Base-by-base conservation (phyloP, 2,797 vertebrate species). In the Dendrocincla fuliginosa region DNA sequence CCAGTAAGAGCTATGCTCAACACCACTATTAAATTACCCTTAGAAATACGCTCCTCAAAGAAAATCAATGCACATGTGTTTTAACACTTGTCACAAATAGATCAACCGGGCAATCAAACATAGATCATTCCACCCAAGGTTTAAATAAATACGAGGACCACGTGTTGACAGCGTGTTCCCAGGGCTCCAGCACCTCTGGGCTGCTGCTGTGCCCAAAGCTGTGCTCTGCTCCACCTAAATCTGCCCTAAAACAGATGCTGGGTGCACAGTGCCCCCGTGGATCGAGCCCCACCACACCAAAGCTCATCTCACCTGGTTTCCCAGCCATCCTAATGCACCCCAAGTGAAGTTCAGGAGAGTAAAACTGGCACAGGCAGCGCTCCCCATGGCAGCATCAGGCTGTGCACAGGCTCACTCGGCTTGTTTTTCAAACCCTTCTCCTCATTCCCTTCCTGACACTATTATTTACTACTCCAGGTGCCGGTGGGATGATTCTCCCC, bases 11-110 rank as follows among this genome's bases (percentile, higher is more conserved):
- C 82, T 37, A 74, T 97, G 97, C 95, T 97, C 97, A 88, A 97
- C 95, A 95, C 94, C 92, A 93, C 97, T 96, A 97, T 98, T 98
- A 97, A 98, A 98, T 98, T 97, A 98, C 97, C 87, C 97, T 97
- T 97, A 97, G 97, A 98, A 98, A 98, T 95, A 96, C 14, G 15
- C 94, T 96, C 93, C 95, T 96, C 96, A 87, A 96, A 96, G 96
- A 96, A 98, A 98, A 98, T 98, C 97, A 97, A 98, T 98, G 97
- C 97, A 97, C 95, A 90, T 82, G 96, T 97, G 96, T 97, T 98
- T 98, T 97, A 97, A 89, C 96, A 88, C 97, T 98, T 97, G 97
- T 98, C 98, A 98, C 95, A 75, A 94, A 97, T 93, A 97, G 97
- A 97, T 98, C 97, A 98, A 97, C 89, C 0, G 44, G 95, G 94